Evolutionary conservation across 53 echinoderm and acorn worm species (phyloP).

Genomic region (Crossaster papposus): DNA sequence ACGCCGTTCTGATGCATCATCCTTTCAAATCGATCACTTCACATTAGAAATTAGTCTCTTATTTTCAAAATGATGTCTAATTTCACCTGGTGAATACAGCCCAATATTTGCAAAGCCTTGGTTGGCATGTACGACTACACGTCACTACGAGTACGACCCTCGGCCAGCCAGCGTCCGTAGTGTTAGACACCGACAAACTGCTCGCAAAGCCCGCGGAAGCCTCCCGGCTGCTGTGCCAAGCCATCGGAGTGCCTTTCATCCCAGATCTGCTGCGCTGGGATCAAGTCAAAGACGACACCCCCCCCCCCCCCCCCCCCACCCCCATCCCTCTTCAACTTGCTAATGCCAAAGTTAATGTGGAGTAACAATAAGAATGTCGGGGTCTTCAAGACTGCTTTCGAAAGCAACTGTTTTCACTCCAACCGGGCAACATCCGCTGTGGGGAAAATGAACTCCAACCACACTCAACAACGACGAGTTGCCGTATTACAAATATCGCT

Average conservation of each 20-base stretch:
- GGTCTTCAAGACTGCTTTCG: background rate
- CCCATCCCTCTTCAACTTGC: background rate
- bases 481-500: background rate
- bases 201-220: background rate
- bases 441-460: background rate
- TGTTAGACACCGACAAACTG: background rate
- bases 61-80: background rate
- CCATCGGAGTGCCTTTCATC: background rate
- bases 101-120: background rate
- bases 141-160: background rate
- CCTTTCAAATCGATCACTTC: conserved; percentile 1
- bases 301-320: no score
- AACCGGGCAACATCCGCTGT: background rate
- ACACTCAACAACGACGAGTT: background rate
- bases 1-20: conserved; percentile 1
- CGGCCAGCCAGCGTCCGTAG: background rate
- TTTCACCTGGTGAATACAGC: background rate
- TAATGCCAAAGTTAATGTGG: background rate
- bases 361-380: background rate
- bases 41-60: background rate
- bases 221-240: background rate
- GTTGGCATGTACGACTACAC: background rate
- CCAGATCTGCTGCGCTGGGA: background rate
- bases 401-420: conserved; percentile 7
- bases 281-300: background rate